Evolutionary conservation across 2,113 vertebrate species (phyloP).

Genomic region (Heptranchias perlo): DNA sequence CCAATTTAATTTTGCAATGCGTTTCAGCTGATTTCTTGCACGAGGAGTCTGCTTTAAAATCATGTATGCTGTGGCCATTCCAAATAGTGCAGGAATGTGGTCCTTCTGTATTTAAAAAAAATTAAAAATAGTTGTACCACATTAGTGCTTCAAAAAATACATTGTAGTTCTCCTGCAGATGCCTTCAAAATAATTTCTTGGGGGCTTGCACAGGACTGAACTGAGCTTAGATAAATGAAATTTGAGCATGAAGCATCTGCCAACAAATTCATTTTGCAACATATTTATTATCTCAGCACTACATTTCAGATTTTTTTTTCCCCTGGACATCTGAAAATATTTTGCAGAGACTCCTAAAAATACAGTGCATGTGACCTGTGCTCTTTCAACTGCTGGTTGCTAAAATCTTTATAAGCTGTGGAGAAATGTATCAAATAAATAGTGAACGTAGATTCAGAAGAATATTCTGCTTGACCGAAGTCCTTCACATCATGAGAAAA

Average conservation of each 20-base stretch:
- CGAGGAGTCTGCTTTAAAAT: constrained; percentile 89
- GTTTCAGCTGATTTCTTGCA: constrained; percentile 90
- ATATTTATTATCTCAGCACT: not conserved
- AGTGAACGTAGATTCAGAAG: not conserved
- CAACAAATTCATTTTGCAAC: not conserved
- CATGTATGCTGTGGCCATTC: constrained; percentile 94
- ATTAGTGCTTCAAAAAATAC: not conserved
- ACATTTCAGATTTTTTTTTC: not conserved
- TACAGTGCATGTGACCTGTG: not conserved
- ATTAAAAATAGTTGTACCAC: not conserved
- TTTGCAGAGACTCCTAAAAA: not conserved
- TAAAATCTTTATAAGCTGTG: not conserved
- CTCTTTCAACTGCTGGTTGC: not conserved
- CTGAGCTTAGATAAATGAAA: not conserved
- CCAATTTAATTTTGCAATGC: constrained; percentile 94
- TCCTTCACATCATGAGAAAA: not conserved
- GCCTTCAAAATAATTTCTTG: not conserved
- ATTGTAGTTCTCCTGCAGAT: not conserved
- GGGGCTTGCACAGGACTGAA: not conserved
- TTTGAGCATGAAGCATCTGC: not conserved
- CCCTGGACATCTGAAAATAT: not conserved
- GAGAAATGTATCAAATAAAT: not conserved
- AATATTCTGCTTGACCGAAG: not conserved
- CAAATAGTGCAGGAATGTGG: constrained; percentile 84
- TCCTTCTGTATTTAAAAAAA: constrained; percentile 71